Base-by-base conservation (phyloP, 1,140 invertebrate species). In the Drosophila miranda region DNA sequence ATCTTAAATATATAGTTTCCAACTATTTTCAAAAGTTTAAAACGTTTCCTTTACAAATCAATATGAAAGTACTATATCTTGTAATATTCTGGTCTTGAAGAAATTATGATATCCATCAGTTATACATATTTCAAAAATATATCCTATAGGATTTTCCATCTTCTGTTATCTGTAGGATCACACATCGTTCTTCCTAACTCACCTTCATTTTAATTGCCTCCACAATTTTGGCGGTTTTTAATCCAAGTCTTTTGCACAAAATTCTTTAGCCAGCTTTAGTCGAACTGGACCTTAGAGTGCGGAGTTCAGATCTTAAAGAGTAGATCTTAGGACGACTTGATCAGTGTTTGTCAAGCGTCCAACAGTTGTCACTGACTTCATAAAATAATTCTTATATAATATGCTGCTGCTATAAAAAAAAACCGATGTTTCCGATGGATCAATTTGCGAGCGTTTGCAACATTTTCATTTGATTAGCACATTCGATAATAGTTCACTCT, bases 141-240 rank as follows among this genome's bases (percentile, higher is more conserved):
- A 7, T 30, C 28, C 28, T 2, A 28, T 28, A 1, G 26, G 26
- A 5, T 7, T 30, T 8, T 30, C 28, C 2, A 30, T 30, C 28
- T 28, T 7, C 28, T 28, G 1, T 28, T 28, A 28, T 28, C 28
- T 28, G 6, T 28, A 7, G 28, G 28, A 26, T 26, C 23, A 26
- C 23, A 6, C 23, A 26, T 0, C 23, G 3, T 5, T 6, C 5
- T 26, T 5, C 16, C 3, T 1, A 7, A 60, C 86, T 78, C 52
- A 90, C 89, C 89, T 90, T 90, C 89, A 90, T 90, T 90, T 90
- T 90, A 90, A 90, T 79, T 90, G 89, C 89, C 89, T 90, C 89
- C 89, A 90, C 89, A 90, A 90, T 90, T 90, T 90, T 90, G 89
- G 86, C 89, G 89, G 78, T 90, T 90, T 87, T 89, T 90, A 86